Evolutionary conservation across 2,888 invertebrate species (phyloP), one percentile per base, ranked within the genome.

Genomic region (Tenthredo notha): DNA sequence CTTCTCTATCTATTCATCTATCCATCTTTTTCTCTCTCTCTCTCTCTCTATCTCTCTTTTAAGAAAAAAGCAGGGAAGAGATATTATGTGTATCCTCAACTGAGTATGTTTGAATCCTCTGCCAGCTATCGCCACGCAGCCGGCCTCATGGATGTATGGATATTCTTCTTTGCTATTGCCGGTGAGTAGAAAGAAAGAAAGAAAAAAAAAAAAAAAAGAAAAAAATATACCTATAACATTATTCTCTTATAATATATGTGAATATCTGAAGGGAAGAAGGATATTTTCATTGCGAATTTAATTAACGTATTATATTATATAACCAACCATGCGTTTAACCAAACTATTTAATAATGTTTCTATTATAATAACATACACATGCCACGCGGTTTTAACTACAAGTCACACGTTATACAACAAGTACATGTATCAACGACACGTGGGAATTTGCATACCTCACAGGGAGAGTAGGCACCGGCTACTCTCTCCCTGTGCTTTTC

Each of bases 71-170:
- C 25, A 25, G 21, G 21, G n/a, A 67, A 65, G 43, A 67, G 47
- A 12, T 21, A 67, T 67, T 67, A 83, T 83, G 83, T 83, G 29
- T 83, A 50, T 65, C 37, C 47, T 25, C 29, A 18, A 70, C 47
- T 83, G 83, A 83, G 67, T 40, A 83, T 83, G 83, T 47, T 47
- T n/a, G 83, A 61, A 65, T 83, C 83, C 67, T 83, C 47, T n/a
- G 43, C 67, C 67, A 83, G 67, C 67, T 83, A 83, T 70, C 65
- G 67, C 43, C 47, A 67, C 70, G 83, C 83, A 47, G 83, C 83
- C 83, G 65, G 83, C 83, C 83, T 83, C 83, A 83, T 83, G 83
- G 83, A 83, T 83, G 40, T 83, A 83, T 83, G 83, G 83, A 83
- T 83, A 83, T 29, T 83, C 83, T 83, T 83, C 83, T 47, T 83